Evolutionary conservation across 2,113 vertebrate genomes (phyloP), one percentile per base, ranked within the genome.

Genomic region (Pungitius pungitius): DNA sequence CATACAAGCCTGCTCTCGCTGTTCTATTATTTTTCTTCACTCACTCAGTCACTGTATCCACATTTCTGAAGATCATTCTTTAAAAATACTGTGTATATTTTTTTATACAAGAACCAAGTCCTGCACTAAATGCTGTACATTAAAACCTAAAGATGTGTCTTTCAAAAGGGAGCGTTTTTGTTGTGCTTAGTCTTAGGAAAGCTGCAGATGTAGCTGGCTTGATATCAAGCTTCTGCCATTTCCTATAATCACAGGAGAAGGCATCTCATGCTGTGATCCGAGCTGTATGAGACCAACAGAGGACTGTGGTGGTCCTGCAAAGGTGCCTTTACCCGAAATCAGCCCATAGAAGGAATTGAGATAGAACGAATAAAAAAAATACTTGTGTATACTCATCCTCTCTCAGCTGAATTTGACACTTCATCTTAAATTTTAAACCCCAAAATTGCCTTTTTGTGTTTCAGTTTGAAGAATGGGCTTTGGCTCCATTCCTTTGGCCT

Each of bases 251-350:
- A 30, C 58, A 63, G 27, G 24, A 61, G 54, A 65, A 52, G 52
- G 14, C 42, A 45, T 18, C 10, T 58, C 60, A 24, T 56, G 51
- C 49, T 69, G 45, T 39, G 65, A 62, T 62, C 65, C 27, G 52
- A 65, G 67, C 66, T 24, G 59, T 52, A 47, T 42, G 51, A 63
- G 8, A 6, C 37, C 64, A 39, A 17, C 17, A 22, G 17, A n/a
- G 64, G 22, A 13, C 13, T 22, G 20, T 33, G 45, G 26, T 37
- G 30, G 55, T 4, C 24, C 52, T 10, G 26, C 39, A 17, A 7
- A 58, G 56, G 57, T 40, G 14, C 64, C 45, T 39, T 35, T 11
- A 42, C 55, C 57, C 27, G 43, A 42, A 64, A 24, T 20, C 40
- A 35, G 26, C 24, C 8, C 37, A 58, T 27, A 20, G 17, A 9